Evolutionary conservation across 1,140 invertebrate genomes (phyloP).

Genomic region (Sitophilus oryzae): DNA sequence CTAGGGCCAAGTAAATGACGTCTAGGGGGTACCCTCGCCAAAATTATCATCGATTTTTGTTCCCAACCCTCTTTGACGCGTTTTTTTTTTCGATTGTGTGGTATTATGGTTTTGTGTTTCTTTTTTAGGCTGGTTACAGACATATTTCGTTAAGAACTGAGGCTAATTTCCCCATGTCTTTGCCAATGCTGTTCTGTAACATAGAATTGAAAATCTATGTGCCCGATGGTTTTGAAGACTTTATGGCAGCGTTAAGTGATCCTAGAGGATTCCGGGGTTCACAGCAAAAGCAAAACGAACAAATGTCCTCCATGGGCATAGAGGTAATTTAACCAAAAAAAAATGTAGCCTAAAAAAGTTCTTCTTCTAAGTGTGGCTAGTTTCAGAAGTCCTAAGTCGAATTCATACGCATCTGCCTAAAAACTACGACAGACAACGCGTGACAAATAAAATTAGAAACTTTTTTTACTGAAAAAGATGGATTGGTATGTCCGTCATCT

Average conservation of each 20-base stretch:
- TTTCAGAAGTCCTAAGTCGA: too few relatives aligned
- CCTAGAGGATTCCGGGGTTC: conserved; percentile 87
- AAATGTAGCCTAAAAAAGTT: not conserved
- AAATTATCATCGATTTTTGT: too few relatives aligned
- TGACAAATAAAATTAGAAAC: too few relatives aligned
- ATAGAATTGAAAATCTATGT: conserved; percentile 99
- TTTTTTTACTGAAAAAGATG: too few relatives aligned
- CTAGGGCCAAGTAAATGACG: too few relatives aligned
- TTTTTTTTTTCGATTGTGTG: too few relatives aligned
- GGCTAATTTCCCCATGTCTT: conserved; percentile 97
- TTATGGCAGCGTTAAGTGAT: conserved; percentile 96
- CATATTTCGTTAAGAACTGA: conserved; percentile 97
- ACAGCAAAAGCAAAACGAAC: conserved; percentile 81
- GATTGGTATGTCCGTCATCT: too few relatives aligned
- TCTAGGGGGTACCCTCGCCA: too few relatives aligned
- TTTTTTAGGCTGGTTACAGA: conserved; percentile 80
- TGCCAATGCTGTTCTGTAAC: conserved; percentile 98
- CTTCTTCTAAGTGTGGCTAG: not conserved
- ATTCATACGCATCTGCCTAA: too few relatives aligned
- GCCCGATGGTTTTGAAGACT: conserved; percentile 96
- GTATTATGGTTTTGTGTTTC: too few relatives aligned
- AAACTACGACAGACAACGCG: too few relatives aligned
- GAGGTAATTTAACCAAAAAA: conserved; percentile 50
- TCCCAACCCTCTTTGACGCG: too few relatives aligned
- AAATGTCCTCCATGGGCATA: conserved; percentile 92